Base-by-base conservation (phyloP, 2,113 vertebrate species). In the Orycteropus afer region DNA sequence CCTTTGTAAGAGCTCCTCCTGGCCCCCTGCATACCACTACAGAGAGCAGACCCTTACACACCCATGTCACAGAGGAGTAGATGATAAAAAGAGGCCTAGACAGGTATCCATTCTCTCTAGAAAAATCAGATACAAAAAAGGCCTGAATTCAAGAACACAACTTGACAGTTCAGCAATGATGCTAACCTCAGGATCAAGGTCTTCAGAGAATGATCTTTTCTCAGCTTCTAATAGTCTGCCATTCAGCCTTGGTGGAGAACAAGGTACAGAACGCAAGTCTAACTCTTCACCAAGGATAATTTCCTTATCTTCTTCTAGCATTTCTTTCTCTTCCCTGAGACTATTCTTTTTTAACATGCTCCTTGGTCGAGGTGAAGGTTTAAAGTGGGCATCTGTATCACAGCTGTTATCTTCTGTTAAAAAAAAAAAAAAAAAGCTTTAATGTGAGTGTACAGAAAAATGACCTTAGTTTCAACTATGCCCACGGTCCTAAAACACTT, bases 361-460 rank as follows among this genome's bases (percentile, higher is more conserved):
- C 96, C 98, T 98, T 63, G 98, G 98, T 37, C 98, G 98, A 92
- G 99, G 99, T 95, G 96, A 99, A 87, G 99, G 99, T 96, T 95
- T 99, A 1, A 98, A 98, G 23, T 94, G 97, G 74, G 97, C 97
- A 74, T 96, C 98, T 45, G 98, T 90, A 20, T 91, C 47, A 81
- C 93, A 47, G 85, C 90, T 96, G 86, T 87, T 94, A 81, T 91
- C 94, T 90, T 97, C 96, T 96, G 88, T 93, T 97, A 71, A 95
- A 96, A 91, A 97, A 95, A 23, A 53, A 90, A 93, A 86, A 65
- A n/a, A n/a, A n/a, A n/a, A 67, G 13, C 0, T 63, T 91, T 91
- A 47, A 85, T 32, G 29, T n/a, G 12, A 34, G 20, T 34, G 2
- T 29, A 45, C 2, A 42, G 18, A 76, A 83, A 84, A 29, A 69